Base-by-base conservation (phyloP, 2,797 vertebrate species). In the Echiichthys vipera region DNA sequence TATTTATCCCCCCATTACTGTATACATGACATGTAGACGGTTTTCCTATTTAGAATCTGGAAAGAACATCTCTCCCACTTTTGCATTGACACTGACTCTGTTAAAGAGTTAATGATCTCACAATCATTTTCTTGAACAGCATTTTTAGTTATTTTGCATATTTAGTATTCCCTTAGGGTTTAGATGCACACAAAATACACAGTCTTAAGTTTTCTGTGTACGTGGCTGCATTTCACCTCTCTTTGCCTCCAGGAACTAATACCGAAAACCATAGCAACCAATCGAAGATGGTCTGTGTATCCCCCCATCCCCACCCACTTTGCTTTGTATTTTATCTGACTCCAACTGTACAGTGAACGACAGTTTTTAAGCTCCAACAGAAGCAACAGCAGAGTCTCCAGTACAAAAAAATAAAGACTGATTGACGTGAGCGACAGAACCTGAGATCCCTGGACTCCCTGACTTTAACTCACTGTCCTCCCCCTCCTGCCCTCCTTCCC, bases 1-100 rank as follows among this genome's bases (percentile, higher is more conserved):
- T 88, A 93, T 93, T 90, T 88, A 92, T 90, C 59, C 59, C 46
- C 50, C 84, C 77, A 90, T 92, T 90, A 91, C 86, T 85, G 78
- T 88, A 88, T 81, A 89, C 88, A 90, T 79, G 90, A 87, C 80
- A 88, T 47, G 24, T 69, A 75, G 79, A 81, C 77, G 79, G 67
- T 84, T 81, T 84, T 79, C 61, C 73, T 81, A 74, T 86, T 84
- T 82, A 76, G 74, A 74, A 45, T 65, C 80, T 76, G 79, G 57
- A 78, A 57, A 69, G 34, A 74, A 55, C 70, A 55, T 63, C 70
- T 77, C 58, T 78, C 81, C 58, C 34, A 39, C 46, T 73, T 85
- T 79, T 29, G 45, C 71, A 65, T 25, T 46, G 25, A 49, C 36
- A 11, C 62, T 65, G 43, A 78, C 46, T 72, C 32, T 34, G 22